A percentile compares a stretch with the other conserved stretches of the same genome.
Evolutionary conservation across 2,888 invertebrate genomes (phyloP).

Genomic region (Drosophila colorata): DNA sequence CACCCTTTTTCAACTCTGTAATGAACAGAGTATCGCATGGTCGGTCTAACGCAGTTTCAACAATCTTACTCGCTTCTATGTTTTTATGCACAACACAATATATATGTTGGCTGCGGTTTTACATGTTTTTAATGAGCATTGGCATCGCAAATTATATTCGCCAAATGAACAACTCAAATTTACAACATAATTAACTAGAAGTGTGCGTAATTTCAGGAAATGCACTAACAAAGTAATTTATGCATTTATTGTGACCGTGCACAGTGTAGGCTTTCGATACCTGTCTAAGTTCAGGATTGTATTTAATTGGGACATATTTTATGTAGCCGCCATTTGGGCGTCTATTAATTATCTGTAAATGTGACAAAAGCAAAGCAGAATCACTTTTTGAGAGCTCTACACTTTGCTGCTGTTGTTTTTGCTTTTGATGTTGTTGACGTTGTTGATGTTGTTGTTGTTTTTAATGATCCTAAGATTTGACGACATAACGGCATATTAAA

Average conservation of each 20-base stretch:
- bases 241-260: slow-evolving; percentile 13
- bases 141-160: slow-evolving; percentile 38
- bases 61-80: slow-evolving; percentile 29
- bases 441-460: slow-evolving; percentile 42
- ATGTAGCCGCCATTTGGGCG: slow-evolving; percentile 53
- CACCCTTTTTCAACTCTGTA: too few relatives aligned
- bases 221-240: slow-evolving; percentile 33
- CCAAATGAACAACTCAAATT: slow-evolving; percentile 48
- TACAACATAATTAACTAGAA: slow-evolving; percentile 59
- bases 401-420: neutral
- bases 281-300: slow-evolving; percentile 20
- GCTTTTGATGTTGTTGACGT: neutral
- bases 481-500: slow-evolving; percentile 76
- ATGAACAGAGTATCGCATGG: neutral
- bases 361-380: slow-evolving; percentile 50
- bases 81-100: slow-evolving; percentile 41
- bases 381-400: slow-evolving; percentile 43
- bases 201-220: slow-evolving; percentile 36
- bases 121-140: slow-evolving; percentile 66
- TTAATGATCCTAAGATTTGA: slow-evolving; percentile 76
- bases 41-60: neutral
- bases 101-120: slow-evolving; percentile 49
- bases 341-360: slow-evolving; percentile 68
- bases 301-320: slow-evolving; percentile 67
- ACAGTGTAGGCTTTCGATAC: slow-evolving; percentile 2